Conservation (phyloP, 2,113 vertebrate genomes). For the Oceanites oceanicus region DNA sequence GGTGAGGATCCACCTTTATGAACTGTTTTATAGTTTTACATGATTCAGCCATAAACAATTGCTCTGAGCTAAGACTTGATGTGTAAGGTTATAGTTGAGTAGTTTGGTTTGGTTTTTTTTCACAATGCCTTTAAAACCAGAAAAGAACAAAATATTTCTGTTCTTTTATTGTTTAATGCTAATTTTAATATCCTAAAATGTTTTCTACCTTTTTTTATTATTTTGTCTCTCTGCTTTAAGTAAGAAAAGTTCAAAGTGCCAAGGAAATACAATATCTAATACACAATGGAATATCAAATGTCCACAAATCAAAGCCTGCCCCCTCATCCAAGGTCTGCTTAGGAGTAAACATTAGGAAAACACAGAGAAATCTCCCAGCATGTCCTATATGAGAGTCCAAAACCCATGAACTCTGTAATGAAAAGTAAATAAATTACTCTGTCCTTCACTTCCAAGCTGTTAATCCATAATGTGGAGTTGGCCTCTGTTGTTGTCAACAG, state of each 20-base stretch:
- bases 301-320: conserved; percentile 21
- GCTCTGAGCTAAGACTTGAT: neutral
- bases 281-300: neutral
- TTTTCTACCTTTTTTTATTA: neutral
- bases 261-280: neutral
- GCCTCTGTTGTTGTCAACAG: conserved; percentile 17
- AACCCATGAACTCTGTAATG: conserved; percentile 5
- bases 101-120: neutral
- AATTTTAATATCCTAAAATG: neutral
- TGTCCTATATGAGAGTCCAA: neutral
- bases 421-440: conserved; percentile 41
- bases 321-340: neutral
- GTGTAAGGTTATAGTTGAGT: neutral
- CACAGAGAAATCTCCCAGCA: neutral
- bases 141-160: neutral
- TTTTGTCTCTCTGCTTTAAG: neutral
- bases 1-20: neutral
- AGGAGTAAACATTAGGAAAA: neutral
- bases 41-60: neutral
- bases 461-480: conserved; percentile 18
- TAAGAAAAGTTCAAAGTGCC: neutral
- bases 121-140: neutral
- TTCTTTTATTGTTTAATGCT: neutral
- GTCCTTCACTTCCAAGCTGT: conserved; percentile 35
- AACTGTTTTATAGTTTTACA: neutral